Conservation (phyloP, 2,888 invertebrate genomes). For the Agriopis leucophaearia region DNA sequence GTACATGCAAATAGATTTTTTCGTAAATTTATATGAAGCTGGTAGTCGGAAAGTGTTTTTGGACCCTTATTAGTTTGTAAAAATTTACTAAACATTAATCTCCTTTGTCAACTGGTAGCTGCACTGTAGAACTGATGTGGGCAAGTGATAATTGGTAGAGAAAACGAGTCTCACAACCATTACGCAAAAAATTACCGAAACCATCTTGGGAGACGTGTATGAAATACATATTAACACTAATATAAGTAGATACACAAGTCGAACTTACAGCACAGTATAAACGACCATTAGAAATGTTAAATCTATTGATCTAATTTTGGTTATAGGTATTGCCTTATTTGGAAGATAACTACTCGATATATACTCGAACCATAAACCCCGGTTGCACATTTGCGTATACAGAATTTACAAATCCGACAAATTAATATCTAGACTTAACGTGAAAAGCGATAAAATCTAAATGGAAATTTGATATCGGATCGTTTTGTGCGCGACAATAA, state of each 20-base stretch:
- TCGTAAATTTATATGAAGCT: conserved; percentile 22
- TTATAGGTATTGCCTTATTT: background rate
- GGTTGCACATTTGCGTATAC: conserved; percentile 12
- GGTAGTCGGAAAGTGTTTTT: conserved; percentile 28
- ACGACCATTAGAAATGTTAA: background rate
- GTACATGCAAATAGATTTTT: conserved; percentile 42
- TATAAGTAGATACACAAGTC: background rate
- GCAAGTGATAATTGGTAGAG: conserved; percentile 4
- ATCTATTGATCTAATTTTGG: background rate
- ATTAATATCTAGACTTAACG: conserved; percentile 28
- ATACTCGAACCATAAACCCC: conserved; percentile 1
- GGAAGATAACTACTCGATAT: background rate
- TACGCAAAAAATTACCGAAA: conserved; percentile 7
- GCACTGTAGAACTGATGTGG: background rate
- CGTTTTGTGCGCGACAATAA: conserved; percentile 34
- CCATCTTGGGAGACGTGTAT: background rate
- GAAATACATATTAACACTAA: conserved; percentile 2
- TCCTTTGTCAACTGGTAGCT: background rate
- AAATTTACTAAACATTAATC: conserved; percentile 15
- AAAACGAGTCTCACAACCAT: conserved; percentile 1
- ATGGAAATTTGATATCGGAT: conserved; percentile 42
- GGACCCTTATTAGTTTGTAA: conserved; percentile 16
- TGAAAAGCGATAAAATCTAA: conserved; percentile 43
- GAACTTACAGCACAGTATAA: background rate
- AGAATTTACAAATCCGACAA: conserved; percentile 14